Evolutionary conservation across 2,888 invertebrate genomes (phyloP), one percentile per base, ranked within the genome.

Genomic region (Calameuta idolon): DNA sequence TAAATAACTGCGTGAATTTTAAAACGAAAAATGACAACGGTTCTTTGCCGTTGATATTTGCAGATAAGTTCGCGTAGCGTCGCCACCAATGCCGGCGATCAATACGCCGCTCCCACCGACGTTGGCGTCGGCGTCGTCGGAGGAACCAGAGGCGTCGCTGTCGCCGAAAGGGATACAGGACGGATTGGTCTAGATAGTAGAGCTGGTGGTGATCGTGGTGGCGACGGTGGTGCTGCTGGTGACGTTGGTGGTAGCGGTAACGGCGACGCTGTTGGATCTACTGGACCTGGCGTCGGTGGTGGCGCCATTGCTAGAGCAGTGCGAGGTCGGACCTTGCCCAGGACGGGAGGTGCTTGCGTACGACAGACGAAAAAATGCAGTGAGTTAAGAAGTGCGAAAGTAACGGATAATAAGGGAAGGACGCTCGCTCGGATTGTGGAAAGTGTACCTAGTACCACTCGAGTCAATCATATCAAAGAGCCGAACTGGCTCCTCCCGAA

Each of bases 101-200:
- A 76, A 76, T 76, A 76, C 55, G 55, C 55, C 55, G 55, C 55
- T 55, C 23, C 55, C 55, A 76, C 76, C 77, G 84, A 79, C 78
- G 85, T 81, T 82, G 82, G 73, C 84, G 83, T 79, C 84, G 83
- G 82, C 82, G 84, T 80, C 84, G 77, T 12, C 9, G 35, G 15
- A 34, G 81, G 73, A 78, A 80, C 81, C 84, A 81, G 78, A 79
- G 83, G 86, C 86, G 86, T 85, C 84, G 85, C 82, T 81, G 86
- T 81, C 82, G 78, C 81, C 76, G 80, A 79, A 81, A 79, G 75
- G 81, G 79, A 77, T 79, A 78, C 74, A 75, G 75, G 35, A 33
- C 55, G 23, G 15, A 35, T 69, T 34, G 78, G 71, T 40, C 68
- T 30, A n/a, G 69, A 11, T 31, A 55, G n/a, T 40, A 31, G 35